Base-by-base conservation (phyloP, 2,113 vertebrate species). In the Syngnathoides biaculeatus region DNA sequence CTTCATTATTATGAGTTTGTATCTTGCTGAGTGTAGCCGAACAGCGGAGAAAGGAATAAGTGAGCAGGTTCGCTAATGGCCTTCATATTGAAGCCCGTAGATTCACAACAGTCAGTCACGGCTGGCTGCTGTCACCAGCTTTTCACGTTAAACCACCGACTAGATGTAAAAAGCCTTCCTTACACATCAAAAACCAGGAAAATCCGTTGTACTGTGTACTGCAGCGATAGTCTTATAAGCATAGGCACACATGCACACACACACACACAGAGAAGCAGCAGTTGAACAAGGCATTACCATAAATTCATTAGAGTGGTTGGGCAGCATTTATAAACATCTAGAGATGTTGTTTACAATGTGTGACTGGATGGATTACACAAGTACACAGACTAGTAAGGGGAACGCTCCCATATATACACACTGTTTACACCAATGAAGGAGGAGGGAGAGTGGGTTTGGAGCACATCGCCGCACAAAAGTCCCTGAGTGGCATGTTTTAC, bases 351-450 rank as follows among this genome's bases (percentile, higher is more conserved):
- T 92, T 92, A 92, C 87, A 92, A 72, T 87, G 81, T 88, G 82
- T 88, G 89, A 89, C 89, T 89, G 91, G 88, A 91, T 91, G 88
- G 90, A 92, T 92, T 91, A 92, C 89, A 92, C 88, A 89, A 91
- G 86, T 87, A 89, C 86, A 88, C 90, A 89, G 85, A 84, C 90
- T 84, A 86, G 87, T 83, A 81, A 85, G 82, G 84, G 87, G 86
- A 90, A 88, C 81, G 85, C 88, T 81, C 83, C 73, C 82, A 64
- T 53, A 53, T 52, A 82, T 87, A 88, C 83, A 84, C 84, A 71
- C 76, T 90, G 90, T 92, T 92, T 92, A 91, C 86, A 86, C 68
- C 78, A 71, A 62, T 55, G 39, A 74, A 14, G 45, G 47, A 30
- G n/a, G 53, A 17, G 43, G n/a, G 63, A 20, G 47, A 62, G 45